Conservation (phyloP, 2,113 vertebrate species). For the Dasyornis broadbenti region DNA sequence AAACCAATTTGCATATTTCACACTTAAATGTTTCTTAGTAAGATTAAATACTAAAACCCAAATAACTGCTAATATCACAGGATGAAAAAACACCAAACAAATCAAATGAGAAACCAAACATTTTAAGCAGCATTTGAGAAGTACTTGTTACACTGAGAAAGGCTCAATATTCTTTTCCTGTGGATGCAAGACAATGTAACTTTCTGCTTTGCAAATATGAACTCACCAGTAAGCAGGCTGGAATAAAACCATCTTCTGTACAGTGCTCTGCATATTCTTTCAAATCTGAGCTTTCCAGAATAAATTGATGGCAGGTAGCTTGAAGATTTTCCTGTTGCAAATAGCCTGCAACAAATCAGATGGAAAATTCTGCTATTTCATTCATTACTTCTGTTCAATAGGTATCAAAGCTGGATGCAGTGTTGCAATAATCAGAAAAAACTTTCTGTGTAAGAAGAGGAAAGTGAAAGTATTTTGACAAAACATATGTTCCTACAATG, state of each 20-base stretch:
- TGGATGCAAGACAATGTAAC: background rate
- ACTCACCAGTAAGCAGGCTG: slow-evolving; percentile 94
- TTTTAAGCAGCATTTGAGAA: background rate
- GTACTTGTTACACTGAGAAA: background rate
- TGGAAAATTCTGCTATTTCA: background rate
- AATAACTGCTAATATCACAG: background rate
- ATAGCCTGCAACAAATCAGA: slow-evolving; percentile 81
- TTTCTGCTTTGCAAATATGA: background rate
- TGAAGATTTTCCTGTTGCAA: slow-evolving; percentile 93
- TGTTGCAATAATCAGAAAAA: background rate
- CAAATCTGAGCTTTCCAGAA: slow-evolving; percentile 90
- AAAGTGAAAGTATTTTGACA: background rate
- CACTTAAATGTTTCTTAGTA: background rate
- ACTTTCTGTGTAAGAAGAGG: background rate
- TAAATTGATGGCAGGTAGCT: slow-evolving; percentile 86
- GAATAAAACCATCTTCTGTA: slow-evolving; percentile 87
- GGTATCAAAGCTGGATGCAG: background rate
- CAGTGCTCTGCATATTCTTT: slow-evolving; percentile 96
- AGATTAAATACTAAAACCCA: background rate
- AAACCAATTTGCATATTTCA: background rate
- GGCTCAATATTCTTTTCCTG: background rate
- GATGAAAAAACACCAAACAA: background rate
- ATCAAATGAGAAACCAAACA: background rate
- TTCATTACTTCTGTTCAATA: background rate
- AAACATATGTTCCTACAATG: background rate